Evolutionary conservation across 2,888 invertebrate species (phyloP).

Genomic region (Cheilosia scutellata): DNA sequence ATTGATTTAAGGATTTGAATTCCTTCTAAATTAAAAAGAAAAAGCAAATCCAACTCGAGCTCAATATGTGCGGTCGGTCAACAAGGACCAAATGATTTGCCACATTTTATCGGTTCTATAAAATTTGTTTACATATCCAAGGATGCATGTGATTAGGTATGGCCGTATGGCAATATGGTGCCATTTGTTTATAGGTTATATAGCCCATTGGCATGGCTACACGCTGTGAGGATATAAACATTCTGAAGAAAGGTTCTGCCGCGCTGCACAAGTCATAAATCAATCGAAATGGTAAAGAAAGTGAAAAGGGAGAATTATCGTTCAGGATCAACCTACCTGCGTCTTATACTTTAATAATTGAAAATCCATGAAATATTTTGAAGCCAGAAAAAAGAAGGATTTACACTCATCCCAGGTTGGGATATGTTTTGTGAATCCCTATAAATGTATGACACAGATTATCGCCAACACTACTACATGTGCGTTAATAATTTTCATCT

Average conservation of each 20-base stretch:
- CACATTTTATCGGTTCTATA: conserved; percentile 2
- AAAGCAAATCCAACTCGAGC: conserved; percentile 11
- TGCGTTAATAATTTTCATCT: conserved; percentile 67
- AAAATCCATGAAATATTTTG: conserved; percentile 59
- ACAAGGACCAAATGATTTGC: conserved; percentile 28
- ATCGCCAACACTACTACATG: conserved; percentile 43
- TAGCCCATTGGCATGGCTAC: conserved; percentile 46
- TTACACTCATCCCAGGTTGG: background rate
- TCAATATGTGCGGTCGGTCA: conserved; percentile 22
- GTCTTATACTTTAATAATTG: conserved; percentile 53
- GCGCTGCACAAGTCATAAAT: conserved; percentile 46
- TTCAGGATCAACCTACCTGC: conserved; percentile 17
- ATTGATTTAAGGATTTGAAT: background rate
- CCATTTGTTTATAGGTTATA: conserved; percentile 25
- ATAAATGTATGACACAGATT: conserved; percentile 53
- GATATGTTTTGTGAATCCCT: conserved; percentile 33
- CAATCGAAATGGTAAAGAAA: conserved; percentile 52
- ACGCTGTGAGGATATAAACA: conserved; percentile 42
- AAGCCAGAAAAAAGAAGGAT: conserved; percentile 27
- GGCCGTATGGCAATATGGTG: conserved; percentile 2
- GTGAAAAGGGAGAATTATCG: conserved; percentile 39
- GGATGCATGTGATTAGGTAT: conserved; percentile 57
- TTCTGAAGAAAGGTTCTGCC: conserved; percentile 11
- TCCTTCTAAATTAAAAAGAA: conserved; percentile 6
- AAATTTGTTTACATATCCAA: conserved; percentile 54